Percentiles rank a stretch among this genome's conserved stretches.
phyloP scores from a whole-genome alignment of 37 sponge, comb jelly and placozoan genomes.

The Hormiphora californensis region DNA sequence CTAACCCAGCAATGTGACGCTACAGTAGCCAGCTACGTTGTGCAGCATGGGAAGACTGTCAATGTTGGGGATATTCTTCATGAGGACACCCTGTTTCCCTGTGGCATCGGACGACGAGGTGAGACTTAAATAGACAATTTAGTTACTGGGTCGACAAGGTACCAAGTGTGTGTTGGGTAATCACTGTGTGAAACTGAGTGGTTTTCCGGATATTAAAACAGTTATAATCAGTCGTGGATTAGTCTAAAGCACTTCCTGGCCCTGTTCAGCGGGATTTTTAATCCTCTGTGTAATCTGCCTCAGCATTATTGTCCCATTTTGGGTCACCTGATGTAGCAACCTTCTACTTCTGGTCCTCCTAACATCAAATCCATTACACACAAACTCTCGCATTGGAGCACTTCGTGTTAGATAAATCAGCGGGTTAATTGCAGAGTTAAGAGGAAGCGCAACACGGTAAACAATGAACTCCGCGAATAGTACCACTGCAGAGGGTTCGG shows the following conservation, averaged over 20 bases:
- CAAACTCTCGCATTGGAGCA: background rate
- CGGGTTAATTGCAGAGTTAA: background rate
- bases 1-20: background rate
- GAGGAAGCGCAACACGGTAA: background rate
- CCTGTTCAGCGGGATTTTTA: no score
- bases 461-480: background rate
- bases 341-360: no score
- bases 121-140: background rate
- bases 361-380: no score
- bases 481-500: background rate
- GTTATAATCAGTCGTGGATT: no score
- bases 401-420: background rate
- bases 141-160: no score
- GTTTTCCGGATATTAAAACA: no score
- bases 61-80: background rate
- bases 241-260: no score
- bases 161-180: no score
- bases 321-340: no score
- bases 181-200: no score
- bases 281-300: no score
- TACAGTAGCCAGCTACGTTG: background rate
- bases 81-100: background rate
- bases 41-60: background rate
- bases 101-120: slow-evolving; percentile 8
- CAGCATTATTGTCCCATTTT: no score